Conservation (phyloP, 1,140 invertebrate genomes). For the Lerema accius region DNA sequence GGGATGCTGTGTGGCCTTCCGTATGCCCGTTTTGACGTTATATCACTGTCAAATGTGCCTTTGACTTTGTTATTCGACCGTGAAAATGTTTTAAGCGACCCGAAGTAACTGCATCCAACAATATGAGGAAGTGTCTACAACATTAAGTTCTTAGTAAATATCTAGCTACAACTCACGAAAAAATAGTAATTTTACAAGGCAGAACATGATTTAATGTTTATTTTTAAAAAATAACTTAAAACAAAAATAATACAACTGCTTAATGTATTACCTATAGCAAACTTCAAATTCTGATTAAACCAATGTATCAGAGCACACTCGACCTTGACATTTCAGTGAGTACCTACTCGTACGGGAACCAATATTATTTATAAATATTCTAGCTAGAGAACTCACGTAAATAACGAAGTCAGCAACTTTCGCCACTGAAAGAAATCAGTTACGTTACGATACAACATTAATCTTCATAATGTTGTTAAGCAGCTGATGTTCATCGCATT, state of each 20-base stretch:
- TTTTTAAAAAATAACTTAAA: too few species aligned
- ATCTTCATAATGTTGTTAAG: too few species aligned
- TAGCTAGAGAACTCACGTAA: constrained; percentile 10
- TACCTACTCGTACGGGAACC: neutral
- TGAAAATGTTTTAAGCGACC: constrained; percentile 63
- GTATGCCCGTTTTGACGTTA: constrained; percentile 65
- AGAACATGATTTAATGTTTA: too few species aligned
- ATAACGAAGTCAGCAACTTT: constrained; percentile 20
- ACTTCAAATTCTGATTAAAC: neutral
- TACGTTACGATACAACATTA: neutral
- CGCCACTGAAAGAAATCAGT: neutral
- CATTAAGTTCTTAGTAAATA: too few species aligned
- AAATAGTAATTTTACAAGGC: too few species aligned
- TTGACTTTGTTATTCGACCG: constrained; percentile 64
- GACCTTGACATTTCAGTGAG: constrained; percentile 19
- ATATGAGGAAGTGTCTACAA: neutral
- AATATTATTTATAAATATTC: constrained; percentile 12
- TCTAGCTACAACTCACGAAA: too few species aligned
- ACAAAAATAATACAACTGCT: too few species aligned
- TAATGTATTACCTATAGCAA: too few species aligned
- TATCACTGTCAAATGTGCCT: constrained; percentile 72
- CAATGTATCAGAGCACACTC: neutral
- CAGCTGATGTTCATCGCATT: too few species aligned
- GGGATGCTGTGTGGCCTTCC: constrained; percentile 75
- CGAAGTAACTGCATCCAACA: neutral